These are phyloP conservation scores for Tokudaia tokunoshimensis DNA, from an alignment of 2,797 vertebrate species.

Conservation along the genomic window DNA sequence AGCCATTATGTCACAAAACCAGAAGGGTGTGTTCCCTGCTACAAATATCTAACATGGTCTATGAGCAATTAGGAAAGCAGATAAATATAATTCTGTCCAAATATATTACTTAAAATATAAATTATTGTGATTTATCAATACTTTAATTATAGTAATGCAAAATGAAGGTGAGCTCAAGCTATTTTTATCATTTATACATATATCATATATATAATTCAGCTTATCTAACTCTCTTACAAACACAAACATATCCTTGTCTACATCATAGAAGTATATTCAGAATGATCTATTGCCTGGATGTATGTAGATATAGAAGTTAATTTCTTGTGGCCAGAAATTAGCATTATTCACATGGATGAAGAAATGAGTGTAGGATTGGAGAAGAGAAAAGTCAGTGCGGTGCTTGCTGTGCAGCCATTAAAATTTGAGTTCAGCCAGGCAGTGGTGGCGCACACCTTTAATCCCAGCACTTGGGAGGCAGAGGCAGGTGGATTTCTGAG, in stretches of 20 bases:
- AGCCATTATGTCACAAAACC: neutral
- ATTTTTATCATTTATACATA: neutral
- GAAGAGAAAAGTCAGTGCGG: neutral
- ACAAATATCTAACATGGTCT: neutral
- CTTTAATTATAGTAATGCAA: neutral
- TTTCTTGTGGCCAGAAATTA: neutral
- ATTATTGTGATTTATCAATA: neutral
- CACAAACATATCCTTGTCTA: neutral
- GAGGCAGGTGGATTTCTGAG: too few species aligned
- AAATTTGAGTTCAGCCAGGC: too few species aligned
- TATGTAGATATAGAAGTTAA: neutral
- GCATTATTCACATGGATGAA: neutral
- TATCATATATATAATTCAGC: neutral
- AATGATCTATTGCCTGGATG: neutral
- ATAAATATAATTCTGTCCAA: neutral
- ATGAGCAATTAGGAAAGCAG: neutral
- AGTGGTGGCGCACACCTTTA: too few species aligned
- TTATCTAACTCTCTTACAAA: neutral
- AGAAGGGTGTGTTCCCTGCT: neutral
- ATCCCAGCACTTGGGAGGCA: too few species aligned
- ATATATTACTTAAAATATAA: conserved; percentile 13
- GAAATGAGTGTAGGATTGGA: neutral
- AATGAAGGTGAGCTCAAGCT: neutral
- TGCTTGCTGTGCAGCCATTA: neutral
- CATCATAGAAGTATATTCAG: neutral